Conservation (phyloP, 2,797 vertebrate genomes). For the Muscicapa comitata region DNA sequence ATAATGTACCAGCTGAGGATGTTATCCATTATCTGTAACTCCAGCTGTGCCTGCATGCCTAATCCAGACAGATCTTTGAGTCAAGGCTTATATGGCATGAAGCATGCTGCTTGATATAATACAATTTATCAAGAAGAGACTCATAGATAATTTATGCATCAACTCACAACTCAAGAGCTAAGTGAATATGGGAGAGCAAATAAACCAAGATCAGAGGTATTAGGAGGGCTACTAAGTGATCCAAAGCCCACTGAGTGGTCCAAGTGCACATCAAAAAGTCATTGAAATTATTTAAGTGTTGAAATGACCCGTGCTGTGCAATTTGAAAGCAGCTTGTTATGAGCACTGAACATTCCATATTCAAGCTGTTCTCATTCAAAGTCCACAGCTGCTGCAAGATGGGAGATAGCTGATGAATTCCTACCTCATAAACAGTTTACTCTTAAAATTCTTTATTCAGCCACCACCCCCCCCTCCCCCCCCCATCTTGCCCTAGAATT, state of each 20-base stretch:
- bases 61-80: background rate
- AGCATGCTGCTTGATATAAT: background rate
- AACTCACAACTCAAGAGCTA: background rate
- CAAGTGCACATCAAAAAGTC: background rate
- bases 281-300: background rate
- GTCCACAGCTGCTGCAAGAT: background rate
- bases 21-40: background rate
- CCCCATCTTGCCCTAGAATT: background rate
- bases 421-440: background rate
- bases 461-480: fast-evolving
- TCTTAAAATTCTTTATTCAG: background rate
- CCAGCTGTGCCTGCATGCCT: slow-evolving; percentile 14
- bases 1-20: slow-evolving; percentile 11
- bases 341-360: background rate
- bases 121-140: background rate
- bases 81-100: background rate
- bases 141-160: background rate
- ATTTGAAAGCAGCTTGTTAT: background rate
- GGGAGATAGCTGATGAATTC: background rate
- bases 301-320: background rate
- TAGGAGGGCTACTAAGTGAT: background rate
- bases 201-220: background rate
- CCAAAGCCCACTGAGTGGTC: background rate
- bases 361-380: background rate
- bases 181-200: background rate